Percentiles rank a stretch among this genome's conserved stretches.
Evolutionary conservation across 2,797 vertebrate species (phyloP).

Genomic region (Siniperca scherzeri): DNA sequence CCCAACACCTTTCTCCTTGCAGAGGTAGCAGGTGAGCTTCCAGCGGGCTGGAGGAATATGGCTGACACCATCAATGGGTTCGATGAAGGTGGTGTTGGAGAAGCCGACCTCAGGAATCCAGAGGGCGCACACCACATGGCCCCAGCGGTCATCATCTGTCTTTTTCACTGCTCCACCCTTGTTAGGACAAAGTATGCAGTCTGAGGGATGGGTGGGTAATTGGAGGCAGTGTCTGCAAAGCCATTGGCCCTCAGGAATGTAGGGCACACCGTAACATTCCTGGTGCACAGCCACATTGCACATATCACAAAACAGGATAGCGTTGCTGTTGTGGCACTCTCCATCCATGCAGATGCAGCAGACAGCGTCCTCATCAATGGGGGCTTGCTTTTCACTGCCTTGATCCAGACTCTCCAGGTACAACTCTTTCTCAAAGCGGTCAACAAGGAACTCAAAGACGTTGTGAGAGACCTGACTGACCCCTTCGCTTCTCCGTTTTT

Average conservation of each 20-base stretch:
- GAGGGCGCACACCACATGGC: slow-evolving; percentile 96
- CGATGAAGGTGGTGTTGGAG: slow-evolving; percentile 96
- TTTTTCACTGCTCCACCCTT: slow-evolving; percentile 97
- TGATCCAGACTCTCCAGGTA: slow-evolving; percentile 93
- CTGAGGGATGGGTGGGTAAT: slow-evolving; percentile 89
- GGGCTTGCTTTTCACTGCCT: slow-evolving; percentile 87
- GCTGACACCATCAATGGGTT: slow-evolving; percentile 95
- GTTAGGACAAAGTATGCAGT: slow-evolving; percentile 97
- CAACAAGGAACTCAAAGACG: slow-evolving; percentile 97
- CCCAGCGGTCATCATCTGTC: slow-evolving; percentile 97
- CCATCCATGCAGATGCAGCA: slow-evolving; percentile 98
- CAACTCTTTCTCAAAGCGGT: slow-evolving; percentile 97
- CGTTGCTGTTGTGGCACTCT: slow-evolving; percentile 97
- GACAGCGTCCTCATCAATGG: slow-evolving; percentile 95
- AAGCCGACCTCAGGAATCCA: slow-evolving; percentile 99
- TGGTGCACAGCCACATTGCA: slow-evolving; percentile 98
- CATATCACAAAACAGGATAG: slow-evolving; percentile 95
- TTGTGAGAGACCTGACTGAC: slow-evolving; percentile 93
- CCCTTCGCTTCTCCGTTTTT: slow-evolving; percentile 92
- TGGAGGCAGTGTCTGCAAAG: slow-evolving; percentile 97
- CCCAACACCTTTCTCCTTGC: slow-evolving; percentile 96
- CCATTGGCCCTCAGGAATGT: slow-evolving; percentile 98
- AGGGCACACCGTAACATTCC: slow-evolving; percentile 98
- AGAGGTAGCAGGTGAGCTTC: slow-evolving; percentile 99
- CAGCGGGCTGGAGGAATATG: slow-evolving; percentile 97